Conservation (phyloP, 2,113 vertebrate genomes). For the Leucoraja erinaceus region DNA sequence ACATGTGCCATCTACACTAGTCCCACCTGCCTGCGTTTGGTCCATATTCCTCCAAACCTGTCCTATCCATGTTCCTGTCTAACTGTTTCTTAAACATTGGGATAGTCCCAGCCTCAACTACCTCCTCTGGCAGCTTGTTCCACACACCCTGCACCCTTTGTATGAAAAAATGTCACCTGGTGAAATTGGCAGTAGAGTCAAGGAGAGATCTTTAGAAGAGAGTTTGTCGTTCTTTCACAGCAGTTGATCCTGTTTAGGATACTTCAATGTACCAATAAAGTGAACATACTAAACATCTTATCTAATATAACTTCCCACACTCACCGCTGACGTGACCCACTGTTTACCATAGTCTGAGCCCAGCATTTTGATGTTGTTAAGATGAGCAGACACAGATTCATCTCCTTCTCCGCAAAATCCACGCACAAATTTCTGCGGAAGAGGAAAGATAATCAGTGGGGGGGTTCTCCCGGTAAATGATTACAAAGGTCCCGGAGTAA, state of each 20-base stretch:
- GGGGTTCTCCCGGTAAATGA: too few relatives aligned
- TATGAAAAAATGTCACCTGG: too few relatives aligned
- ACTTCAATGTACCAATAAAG: not conserved
- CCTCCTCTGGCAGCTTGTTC: too few relatives aligned
- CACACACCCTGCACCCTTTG: too few relatives aligned
- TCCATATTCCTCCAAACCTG: too few relatives aligned
- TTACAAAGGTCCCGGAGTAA: not conserved
- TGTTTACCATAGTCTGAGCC: not conserved
- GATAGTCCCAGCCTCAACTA: too few relatives aligned
- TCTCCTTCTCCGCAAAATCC: constrained; percentile 19
- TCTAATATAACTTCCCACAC: not conserved
- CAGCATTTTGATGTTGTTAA: not conserved
- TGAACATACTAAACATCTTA: not conserved
- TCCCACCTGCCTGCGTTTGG: too few relatives aligned
- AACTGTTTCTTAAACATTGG: too few relatives aligned
- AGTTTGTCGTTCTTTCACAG: not conserved
- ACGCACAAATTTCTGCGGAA: not conserved
- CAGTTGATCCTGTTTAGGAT: not conserved
- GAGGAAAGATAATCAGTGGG: too few relatives aligned
- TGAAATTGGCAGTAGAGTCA: not conserved
- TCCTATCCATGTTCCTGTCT: too few relatives aligned
- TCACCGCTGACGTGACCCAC: not conserved
- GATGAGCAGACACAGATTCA: constrained; percentile 10
- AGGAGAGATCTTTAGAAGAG: not conserved
- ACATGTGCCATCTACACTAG: too few relatives aligned